Evolutionary conservation across 2,888 invertebrate species (phyloP).

Genomic region (Scrobipalpa costella): DNA sequence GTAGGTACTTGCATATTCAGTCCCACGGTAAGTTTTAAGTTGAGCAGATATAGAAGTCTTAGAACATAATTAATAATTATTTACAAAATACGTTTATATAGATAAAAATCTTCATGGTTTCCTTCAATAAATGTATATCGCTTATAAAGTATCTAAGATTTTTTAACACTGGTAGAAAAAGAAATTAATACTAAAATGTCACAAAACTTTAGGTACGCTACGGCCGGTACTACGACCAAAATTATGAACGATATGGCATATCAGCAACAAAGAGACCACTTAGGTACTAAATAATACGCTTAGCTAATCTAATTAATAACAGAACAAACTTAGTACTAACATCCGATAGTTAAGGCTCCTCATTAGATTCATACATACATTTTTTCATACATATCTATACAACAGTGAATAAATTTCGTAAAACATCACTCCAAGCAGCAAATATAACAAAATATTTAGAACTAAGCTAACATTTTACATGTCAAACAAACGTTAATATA

Average conservation of each 20-base stretch:
- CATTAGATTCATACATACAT: slow-evolving; percentile 62
- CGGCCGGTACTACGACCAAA: slow-evolving; percentile 40
- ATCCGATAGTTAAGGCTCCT: slow-evolving; percentile 68
- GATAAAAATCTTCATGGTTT: slow-evolving; percentile 62
- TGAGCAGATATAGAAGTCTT: slow-evolving; percentile 78
- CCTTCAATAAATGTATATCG: slow-evolving; percentile 61
- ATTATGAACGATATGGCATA: slow-evolving; percentile 56
- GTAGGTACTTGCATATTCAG: slow-evolving; percentile 52
- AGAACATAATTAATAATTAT: slow-evolving; percentile 75
- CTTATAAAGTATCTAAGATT: slow-evolving; percentile 69
- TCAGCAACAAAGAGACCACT: slow-evolving; percentile 45
- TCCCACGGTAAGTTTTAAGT: slow-evolving; percentile 73
- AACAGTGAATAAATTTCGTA: slow-evolving; percentile 74
- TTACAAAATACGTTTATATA: slow-evolving; percentile 73
- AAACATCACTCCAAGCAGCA: slow-evolving; percentile 67
- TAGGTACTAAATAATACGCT: slow-evolving; percentile 49
- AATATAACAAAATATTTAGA: slow-evolving; percentile 65
- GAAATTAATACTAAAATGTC: slow-evolving; percentile 46
- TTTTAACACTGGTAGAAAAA: slow-evolving; percentile 58
- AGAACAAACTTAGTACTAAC: slow-evolving; percentile 69
- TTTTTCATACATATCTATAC: slow-evolving; percentile 65
- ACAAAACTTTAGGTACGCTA: slow-evolving; percentile 46
- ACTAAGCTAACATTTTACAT: slow-evolving; percentile 63
- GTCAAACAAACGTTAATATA: slow-evolving; percentile 55
- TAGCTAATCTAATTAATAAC: slow-evolving; percentile 63